A percentile compares a stretch with the other conserved stretches of the same genome.
Evolutionary conservation across 64 coral and sea anemone genomes (phyloP).

Genomic region (Stichodactyla helianthus): DNA sequence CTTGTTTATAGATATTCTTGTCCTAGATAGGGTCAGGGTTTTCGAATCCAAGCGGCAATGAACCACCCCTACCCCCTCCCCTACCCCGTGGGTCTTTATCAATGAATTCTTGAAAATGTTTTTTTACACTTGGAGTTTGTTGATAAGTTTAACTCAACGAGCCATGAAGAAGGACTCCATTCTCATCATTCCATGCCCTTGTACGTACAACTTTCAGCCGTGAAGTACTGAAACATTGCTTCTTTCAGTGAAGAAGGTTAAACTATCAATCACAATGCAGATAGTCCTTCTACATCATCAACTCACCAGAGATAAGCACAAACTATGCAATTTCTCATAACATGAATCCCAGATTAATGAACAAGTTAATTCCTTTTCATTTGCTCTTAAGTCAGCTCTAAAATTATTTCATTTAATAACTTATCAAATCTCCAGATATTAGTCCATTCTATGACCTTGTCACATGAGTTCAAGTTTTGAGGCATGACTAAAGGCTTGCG

Average conservation of each 20-base stretch:
- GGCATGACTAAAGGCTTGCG: no score
- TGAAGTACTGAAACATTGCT: not conserved
- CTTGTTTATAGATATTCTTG: no score
- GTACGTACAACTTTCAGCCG: not conserved
- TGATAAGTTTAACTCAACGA: not conserved
- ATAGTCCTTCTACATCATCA: not conserved
- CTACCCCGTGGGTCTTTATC: no score
- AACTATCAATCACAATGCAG: not conserved
- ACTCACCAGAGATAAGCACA: not conserved
- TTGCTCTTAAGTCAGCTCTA: not conserved
- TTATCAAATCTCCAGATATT: not conserved
- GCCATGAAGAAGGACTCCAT: not conserved
- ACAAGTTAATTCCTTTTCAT: not conserved
- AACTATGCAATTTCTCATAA: not conserved
- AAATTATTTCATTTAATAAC: not conserved
- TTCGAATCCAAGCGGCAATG: no score
- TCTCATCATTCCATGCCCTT: conserved; percentile 1
- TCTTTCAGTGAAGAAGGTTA: not conserved
- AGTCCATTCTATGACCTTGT: not conserved
- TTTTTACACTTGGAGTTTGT: not conserved
- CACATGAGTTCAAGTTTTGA: no score
- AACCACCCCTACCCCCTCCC: no score
- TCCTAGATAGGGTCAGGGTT: no score
- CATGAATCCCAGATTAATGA: not conserved
- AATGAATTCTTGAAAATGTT: no score